phyloP scores from a whole-genome alignment of 1,140 invertebrate genomes.

The Monochamus saltuarius region DNA sequence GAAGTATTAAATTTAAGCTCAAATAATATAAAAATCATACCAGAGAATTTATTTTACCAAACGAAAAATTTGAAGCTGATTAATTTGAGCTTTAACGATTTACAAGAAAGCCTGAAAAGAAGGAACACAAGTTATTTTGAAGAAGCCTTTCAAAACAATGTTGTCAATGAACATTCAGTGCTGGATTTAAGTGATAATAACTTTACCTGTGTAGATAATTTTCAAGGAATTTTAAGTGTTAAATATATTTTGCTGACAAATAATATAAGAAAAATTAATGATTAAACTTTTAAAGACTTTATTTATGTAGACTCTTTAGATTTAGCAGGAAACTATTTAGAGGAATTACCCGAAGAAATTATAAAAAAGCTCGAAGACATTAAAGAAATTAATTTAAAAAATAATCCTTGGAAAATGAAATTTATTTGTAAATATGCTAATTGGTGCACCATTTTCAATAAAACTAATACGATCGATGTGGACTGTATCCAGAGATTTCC shows the following conservation, averaged over 20 bases:
- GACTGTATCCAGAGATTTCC: no score
- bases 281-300: constrained; percentile 6
- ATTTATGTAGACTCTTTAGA: constrained; percentile 3
- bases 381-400: constrained; percentile 1
- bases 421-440: constrained; percentile 11
- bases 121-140: constrained; percentile 1
- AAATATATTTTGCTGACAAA: constrained; percentile 4
- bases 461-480: constrained; percentile 7
- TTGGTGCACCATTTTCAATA: constrained; percentile 1
- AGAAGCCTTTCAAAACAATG: constrained; percentile 3
- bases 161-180: neutral
- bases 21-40: constrained; percentile 29
- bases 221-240: neutral
- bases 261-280: constrained; percentile 10
- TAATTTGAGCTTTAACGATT: constrained; percentile 32
- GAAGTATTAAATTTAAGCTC: constrained; percentile 33
- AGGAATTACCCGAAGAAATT: neutral
- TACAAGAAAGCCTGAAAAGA: constrained; percentile 11
- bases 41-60: constrained; percentile 26
- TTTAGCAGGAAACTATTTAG: constrained; percentile 12
- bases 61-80: constrained; percentile 28
- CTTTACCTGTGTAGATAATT: constrained; percentile 2
- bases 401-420: constrained; percentile 13
- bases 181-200: constrained; percentile 16
- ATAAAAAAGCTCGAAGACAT: neutral